Conservation (phyloP, 2,113 vertebrate genomes). For the Gnathonemus echidnorhynchus region DNA sequence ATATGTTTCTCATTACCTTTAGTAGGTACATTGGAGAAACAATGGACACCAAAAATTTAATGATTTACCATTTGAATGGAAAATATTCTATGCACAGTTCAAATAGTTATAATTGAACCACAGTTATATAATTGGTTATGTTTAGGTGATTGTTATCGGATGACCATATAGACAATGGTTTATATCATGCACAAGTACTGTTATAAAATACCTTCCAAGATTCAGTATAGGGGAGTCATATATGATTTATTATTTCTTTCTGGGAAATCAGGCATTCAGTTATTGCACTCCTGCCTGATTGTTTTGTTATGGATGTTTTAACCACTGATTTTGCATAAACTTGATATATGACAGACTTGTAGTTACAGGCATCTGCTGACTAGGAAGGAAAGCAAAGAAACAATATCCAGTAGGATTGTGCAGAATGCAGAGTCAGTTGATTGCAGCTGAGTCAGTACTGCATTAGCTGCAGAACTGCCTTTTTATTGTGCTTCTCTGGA, state of each 20-base stretch:
- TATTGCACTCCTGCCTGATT: slow-evolving; percentile 28
- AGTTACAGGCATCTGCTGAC: slow-evolving; percentile 27
- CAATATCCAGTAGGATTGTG: neutral
- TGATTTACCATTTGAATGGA: neutral
- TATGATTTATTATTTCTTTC: neutral
- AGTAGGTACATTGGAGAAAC: neutral
- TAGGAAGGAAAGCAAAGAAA: slow-evolving; percentile 27
- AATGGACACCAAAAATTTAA: neutral
- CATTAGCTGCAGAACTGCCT: slow-evolving; percentile 12
- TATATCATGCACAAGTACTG: neutral
- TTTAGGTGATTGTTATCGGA: neutral
- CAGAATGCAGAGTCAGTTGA: slow-evolving; percentile 14
- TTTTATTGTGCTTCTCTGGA: slow-evolving; percentile 12
- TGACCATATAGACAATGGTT: neutral
- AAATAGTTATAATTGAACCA: neutral
- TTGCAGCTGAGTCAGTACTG: slow-evolving; percentile 22
- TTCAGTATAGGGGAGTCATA: neutral
- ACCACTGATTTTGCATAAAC: slow-evolving; percentile 35
- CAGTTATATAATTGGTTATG: neutral
- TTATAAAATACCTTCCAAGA: neutral
- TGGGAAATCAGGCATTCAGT: neutral
- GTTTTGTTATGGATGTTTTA: slow-evolving; percentile 37
- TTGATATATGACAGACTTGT: slow-evolving; percentile 33
- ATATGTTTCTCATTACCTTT: neutral
- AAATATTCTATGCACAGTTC: neutral